Evolutionary conservation across 2,888 invertebrate species (phyloP), one percentile per base, ranked within the genome.

Genomic region (Drosophila mimetica): DNA sequence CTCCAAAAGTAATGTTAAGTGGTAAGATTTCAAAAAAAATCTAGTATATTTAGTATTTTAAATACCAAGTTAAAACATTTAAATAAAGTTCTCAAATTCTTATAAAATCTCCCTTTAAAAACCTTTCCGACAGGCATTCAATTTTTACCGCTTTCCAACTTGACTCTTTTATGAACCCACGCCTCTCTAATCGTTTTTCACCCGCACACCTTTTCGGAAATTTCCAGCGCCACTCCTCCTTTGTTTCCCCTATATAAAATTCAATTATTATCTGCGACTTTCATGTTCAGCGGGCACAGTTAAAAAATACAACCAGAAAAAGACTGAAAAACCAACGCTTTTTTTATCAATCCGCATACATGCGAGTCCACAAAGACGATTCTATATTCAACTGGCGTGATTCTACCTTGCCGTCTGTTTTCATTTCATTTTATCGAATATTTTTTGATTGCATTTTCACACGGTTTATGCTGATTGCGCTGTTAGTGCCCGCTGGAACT

Each of bases 381-480:
- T 52, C 37, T 34, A 41, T 37, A 18, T 42, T 8, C 34, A 16
- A 30, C 41, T 44, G 48, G 32, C 54, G 34, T 39, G 52, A 47
- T 32, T 48, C 44, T 37, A 37, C 61, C 41, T 47, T 30, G 16
- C 25, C 34, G 70, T 47, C 51, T 32, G 59, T 52, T 71, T 74
- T 41, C 36, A 42, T 57, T 63, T 48, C 16, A 36, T 44, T 60
- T 76, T 44, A 65, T 65, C 65, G 36, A 65, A 64, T 64, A 9
- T 57, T 76, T 44, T 76, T 41, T 69, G 52, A 80, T 74, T 77
- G 57, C 54, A 75, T 67, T 86, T 70, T 20, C 47, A 39, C 58
- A 46, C 61, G 69, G 60, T 65, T 58, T 77, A 75, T 83, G 83
- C 85, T 81, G 78, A 78, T 84, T 81, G 76, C 36, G 60, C 78